Conservation (phyloP, 2,888 invertebrate genomes). For the Herminia tarsipennalis region DNA sequence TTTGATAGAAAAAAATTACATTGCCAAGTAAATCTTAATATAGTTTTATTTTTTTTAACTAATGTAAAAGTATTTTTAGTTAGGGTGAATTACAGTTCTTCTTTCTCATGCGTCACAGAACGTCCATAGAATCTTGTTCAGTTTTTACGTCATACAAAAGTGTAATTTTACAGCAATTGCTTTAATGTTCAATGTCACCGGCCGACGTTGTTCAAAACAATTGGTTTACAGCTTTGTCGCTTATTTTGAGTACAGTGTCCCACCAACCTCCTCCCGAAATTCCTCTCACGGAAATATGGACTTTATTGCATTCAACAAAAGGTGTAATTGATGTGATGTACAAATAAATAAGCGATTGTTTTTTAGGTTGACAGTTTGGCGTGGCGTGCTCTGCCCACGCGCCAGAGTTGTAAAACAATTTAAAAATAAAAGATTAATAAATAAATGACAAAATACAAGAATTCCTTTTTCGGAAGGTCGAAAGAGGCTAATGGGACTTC, state of each 20-base stretch:
- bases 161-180: slow-evolving; percentile 30
- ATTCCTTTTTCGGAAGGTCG: slow-evolving; percentile 76
- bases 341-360: background rate
- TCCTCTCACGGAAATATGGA: background rate
- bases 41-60: too few species aligned
- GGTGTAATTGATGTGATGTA: slow-evolving; percentile 1
- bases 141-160: slow-evolving; percentile 14
- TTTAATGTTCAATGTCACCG: slow-evolving; percentile 43
- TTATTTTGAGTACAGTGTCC: slow-evolving; percentile 15
- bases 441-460: slow-evolving; percentile 62
- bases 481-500: slow-evolving; percentile 45
- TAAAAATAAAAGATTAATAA: slow-evolving; percentile 58
- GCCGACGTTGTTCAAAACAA: slow-evolving; percentile 38
- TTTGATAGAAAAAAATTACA: too few species aligned
- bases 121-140: background rate
- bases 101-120: too few species aligned
- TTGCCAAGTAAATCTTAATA: too few species aligned
- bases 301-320: background rate
- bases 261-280: background rate
- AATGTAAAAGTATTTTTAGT: too few species aligned
- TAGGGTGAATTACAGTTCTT: too few species aligned
- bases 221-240: slow-evolving; percentile 42
- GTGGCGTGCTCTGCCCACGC: slow-evolving; percentile 74
- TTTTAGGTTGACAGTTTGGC: slow-evolving; percentile 16
- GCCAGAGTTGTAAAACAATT: slow-evolving; percentile 71